A percentile compares a stretch with the other conserved stretches of the same genome.
phyloP scores from a whole-genome alignment of 2,888 invertebrate genomes.

The Oscheius sp. region DNA sequence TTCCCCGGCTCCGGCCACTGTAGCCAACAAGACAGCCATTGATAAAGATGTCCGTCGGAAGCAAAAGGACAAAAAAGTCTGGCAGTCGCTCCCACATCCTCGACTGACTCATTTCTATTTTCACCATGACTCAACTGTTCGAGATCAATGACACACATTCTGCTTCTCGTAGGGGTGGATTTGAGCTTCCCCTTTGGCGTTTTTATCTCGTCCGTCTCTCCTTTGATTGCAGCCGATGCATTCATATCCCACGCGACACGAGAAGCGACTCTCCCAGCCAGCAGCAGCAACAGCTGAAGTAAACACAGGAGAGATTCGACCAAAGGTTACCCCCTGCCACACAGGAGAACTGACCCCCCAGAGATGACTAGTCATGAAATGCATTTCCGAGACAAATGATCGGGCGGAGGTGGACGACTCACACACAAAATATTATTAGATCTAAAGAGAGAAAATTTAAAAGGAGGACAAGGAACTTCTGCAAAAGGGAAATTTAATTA shows the following conservation, averaged over 20 bases:
- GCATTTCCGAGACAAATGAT: slow-evolving; percentile 7
- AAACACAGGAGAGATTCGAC: slow-evolving; percentile 7
- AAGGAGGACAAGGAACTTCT: neutral
- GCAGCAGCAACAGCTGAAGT: slow-evolving; percentile 19
- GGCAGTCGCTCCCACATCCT: no score
- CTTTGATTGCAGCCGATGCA: neutral
- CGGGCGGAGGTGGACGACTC: neutral
- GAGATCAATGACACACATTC: neutral
- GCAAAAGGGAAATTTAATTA: neutral
- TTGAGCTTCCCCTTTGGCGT: neutral
- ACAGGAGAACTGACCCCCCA: neutral
- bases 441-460: neutral
- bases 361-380: neutral
- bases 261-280: neutral
- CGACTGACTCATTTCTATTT: no score
- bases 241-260: slow-evolving; percentile 18
- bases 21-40: neutral
- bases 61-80: neutral
- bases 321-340: no score
- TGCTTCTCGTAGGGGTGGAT: neutral
- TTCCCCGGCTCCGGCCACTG: neutral
- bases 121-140: neutral
- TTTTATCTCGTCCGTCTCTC: neutral
- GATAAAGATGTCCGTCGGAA: neutral
- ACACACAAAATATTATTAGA: neutral